These are phyloP conservation scores for Calephelis perditalis DNA, from an alignment of 2,888 invertebrate species.

Conservation along the genomic window DNA sequence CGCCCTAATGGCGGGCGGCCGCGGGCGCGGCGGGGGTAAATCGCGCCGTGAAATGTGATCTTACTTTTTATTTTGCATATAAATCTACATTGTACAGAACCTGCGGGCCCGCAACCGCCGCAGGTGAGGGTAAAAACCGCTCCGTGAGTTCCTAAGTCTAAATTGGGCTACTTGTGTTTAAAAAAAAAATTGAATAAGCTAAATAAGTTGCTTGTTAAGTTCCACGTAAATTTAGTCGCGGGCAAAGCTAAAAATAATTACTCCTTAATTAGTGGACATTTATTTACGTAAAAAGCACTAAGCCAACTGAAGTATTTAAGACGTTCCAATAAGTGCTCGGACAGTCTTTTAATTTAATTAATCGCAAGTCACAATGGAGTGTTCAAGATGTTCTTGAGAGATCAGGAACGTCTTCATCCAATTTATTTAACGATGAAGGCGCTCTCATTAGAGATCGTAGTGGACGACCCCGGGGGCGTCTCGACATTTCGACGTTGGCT, in stretches of 20 bases:
- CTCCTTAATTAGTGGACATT: neutral
- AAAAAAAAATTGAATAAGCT: too few relatives aligned
- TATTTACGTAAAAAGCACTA: slow-evolving; percentile 19
- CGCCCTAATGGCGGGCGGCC: too few relatives aligned
- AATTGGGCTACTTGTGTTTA: too few relatives aligned
- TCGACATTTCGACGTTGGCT: slow-evolving; percentile 41
- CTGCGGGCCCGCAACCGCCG: too few relatives aligned
- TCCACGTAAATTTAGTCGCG: too few relatives aligned
- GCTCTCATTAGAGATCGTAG: slow-evolving; percentile 69
- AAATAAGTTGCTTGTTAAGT: too few relatives aligned
- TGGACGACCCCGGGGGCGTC: slow-evolving; percentile 43
- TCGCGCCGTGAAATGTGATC: too few relatives aligned
- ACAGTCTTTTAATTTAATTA: slow-evolving; percentile 77
- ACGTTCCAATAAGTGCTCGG: slow-evolving; percentile 64
- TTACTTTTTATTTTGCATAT: too few relatives aligned
- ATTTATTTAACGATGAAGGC: slow-evolving; percentile 76
- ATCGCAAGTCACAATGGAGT: slow-evolving; percentile 73
- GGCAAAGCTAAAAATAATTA: neutral
- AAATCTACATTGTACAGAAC: too few relatives aligned
- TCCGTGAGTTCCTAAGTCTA: too few relatives aligned
- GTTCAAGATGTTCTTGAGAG: slow-evolving; percentile 74
- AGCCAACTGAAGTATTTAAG: slow-evolving; percentile 40
- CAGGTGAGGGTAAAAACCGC: too few relatives aligned
- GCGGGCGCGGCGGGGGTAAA: too few relatives aligned
- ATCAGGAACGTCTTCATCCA: slow-evolving; percentile 77